Evolutionary conservation across 37 sponge, comb jelly and placozoan species (phyloP).

Genomic region (Cliona cf. orientalis): DNA sequence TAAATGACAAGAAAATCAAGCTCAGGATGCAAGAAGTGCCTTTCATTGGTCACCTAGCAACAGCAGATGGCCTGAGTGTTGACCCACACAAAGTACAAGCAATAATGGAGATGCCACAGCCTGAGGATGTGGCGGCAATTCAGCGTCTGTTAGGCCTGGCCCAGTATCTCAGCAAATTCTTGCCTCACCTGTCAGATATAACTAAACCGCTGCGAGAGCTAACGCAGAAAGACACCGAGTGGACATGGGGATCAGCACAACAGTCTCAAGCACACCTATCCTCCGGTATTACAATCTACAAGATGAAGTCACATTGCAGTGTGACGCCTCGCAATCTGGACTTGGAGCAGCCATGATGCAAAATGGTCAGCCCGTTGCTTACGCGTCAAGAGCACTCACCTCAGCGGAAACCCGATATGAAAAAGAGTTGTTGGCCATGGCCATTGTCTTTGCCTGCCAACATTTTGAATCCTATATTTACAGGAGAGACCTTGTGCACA

Average conservation of each 20-base stretch:
- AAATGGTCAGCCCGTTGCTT: constrained; percentile 55
- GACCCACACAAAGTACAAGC: constrained; percentile 56
- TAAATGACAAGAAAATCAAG: constrained; percentile 27
- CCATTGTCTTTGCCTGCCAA: constrained; percentile 58
- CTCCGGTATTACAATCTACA: constrained; percentile 6
- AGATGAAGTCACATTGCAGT: constrained; percentile 23
- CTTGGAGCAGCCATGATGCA: constrained; percentile 44
- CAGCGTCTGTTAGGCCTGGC: neutral
- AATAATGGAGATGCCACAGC: constrained; percentile 56
- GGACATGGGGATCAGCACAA: neutral
- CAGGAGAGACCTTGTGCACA: neutral
- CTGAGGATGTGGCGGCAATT: constrained; percentile 20
- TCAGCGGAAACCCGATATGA: constrained; percentile 40
- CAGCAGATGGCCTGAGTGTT: constrained; percentile 10
- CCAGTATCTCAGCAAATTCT: constrained; percentile 1
- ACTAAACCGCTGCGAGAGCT: constrained; percentile 5
- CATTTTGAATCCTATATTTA: constrained; percentile 51
- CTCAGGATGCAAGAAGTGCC: neutral
- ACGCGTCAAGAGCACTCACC: constrained; percentile 42
- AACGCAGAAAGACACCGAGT: constrained; percentile 2
- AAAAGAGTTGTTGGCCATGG: constrained; percentile 65
- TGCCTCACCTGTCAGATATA: neutral
- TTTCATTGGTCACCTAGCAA: constrained; percentile 5
- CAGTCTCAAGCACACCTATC: constrained; percentile 30
- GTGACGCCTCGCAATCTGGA: constrained; percentile 25